Conservation (phyloP, 2,888 invertebrate genomes). For the Synanthedon myopaeformis region DNA sequence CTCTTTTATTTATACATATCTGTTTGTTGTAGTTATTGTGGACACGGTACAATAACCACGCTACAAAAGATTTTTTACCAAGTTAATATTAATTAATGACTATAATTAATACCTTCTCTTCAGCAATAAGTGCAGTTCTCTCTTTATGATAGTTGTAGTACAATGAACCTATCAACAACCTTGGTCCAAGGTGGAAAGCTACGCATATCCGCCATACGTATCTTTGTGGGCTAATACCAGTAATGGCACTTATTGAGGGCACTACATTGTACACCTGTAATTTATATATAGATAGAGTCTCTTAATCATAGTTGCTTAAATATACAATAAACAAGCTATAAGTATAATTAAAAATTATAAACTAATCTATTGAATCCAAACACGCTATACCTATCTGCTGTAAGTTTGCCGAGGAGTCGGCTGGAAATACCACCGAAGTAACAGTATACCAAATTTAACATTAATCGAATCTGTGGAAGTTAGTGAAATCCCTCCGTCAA, state of each 20-base stretch:
- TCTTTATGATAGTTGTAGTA: constrained; percentile 85
- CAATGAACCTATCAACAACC: constrained; percentile 88
- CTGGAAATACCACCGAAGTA: no score
- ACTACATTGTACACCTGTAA: constrained; percentile 92
- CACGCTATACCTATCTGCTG: no score
- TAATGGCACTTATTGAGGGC: constrained; percentile 95
- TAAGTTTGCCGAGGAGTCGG: no score
- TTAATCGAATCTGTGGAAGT: no score
- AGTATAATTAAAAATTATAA: no score
- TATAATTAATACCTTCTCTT: constrained; percentile 49
- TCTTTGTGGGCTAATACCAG: constrained; percentile 91
- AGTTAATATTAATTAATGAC: not conserved
- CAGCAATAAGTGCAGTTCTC: constrained; percentile 71
- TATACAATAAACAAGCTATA: no score
- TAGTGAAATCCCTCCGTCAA: no score
- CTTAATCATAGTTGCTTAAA: no score
- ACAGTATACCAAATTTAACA: no score
- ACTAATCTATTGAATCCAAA: no score
- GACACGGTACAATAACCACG: not conserved
- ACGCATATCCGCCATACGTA: constrained; percentile 94
- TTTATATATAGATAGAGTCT: no score
- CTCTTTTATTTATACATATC: not conserved
- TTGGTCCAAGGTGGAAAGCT: constrained; percentile 91
- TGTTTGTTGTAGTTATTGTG: not conserved
- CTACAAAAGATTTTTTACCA: no score